A percentile compares a stretch with the other conserved stretches of the same genome.
These are phyloP conservation scores for Schrankia costaestrigalis DNA, from an alignment of 2,888 invertebrate species.

Conservation along the genomic window DNA sequence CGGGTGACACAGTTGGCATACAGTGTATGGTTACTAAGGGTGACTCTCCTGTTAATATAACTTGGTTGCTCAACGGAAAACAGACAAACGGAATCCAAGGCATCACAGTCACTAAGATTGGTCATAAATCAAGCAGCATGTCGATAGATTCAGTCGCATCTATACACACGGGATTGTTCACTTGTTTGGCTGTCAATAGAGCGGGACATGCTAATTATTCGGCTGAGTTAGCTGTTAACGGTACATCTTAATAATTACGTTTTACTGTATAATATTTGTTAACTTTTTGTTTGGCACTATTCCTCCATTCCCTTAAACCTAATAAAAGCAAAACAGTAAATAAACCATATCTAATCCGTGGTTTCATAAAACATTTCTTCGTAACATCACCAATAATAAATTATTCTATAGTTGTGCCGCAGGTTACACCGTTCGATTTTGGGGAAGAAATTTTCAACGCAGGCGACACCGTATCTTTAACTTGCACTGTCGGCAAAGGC, in stretches of 20 bases:
- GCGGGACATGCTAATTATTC: constrained; percentile 84
- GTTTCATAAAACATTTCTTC: not conserved
- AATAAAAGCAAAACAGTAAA: not conserved
- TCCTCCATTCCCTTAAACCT: constrained; percentile 8
- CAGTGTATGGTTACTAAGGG: constrained; percentile 89
- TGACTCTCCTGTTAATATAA: constrained; percentile 87
- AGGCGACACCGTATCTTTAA: constrained; percentile 85
- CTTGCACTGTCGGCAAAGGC: constrained; percentile 86
- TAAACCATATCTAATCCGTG: not conserved
- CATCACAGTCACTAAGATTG: constrained; percentile 80
- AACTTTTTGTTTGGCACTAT: constrained; percentile 11
- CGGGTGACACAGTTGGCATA: constrained; percentile 87
- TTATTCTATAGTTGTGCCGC: constrained; percentile 84
- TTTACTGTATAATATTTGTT: constrained; percentile 2
- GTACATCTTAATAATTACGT: constrained; percentile 60
- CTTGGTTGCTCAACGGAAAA: constrained; percentile 87
- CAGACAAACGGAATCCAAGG: constrained; percentile 77
- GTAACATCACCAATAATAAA: constrained; percentile 13
- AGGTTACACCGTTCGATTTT: constrained; percentile 89
- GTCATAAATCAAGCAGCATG: constrained; percentile 84
- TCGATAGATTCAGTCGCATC: constrained; percentile 87
- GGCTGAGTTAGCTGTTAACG: constrained; percentile 84
- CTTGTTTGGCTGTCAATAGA: constrained; percentile 85
- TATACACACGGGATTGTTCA: constrained; percentile 87
- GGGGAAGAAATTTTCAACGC: constrained; percentile 87